phyloP scores from a whole-genome alignment of 1,140 invertebrate genomes.

The Babylonia areolata region DNA sequence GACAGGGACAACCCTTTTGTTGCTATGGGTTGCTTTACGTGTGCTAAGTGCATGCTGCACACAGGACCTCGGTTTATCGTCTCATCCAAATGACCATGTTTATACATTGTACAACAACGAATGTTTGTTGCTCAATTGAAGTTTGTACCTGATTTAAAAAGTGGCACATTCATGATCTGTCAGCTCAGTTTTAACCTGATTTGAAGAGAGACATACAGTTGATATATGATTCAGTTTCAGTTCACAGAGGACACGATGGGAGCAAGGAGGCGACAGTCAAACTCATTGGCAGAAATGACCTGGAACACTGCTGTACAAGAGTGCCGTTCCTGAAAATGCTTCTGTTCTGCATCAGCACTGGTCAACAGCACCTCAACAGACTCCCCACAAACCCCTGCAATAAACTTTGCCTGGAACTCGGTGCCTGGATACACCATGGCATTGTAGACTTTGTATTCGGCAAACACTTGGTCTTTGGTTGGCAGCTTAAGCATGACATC shows the following conservation, averaged over 20 bases:
- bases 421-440: slow-evolving; percentile 60
- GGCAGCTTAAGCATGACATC: slow-evolving; percentile 50
- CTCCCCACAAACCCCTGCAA: slow-evolving; percentile 55
- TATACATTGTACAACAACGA: too few relatives aligned
- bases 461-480: slow-evolving; percentile 58
- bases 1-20: too few relatives aligned
- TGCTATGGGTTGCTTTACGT: too few relatives aligned
- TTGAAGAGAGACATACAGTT: not conserved
- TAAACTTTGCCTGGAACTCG: slow-evolving; percentile 61
- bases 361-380: slow-evolving; percentile 58
- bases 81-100: too few relatives aligned
- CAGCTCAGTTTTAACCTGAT: not conserved
- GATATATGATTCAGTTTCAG: not conserved
- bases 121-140: too few relatives aligned
- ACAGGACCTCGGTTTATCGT: too few relatives aligned
- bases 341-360: slow-evolving; percentile 61
- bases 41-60: too few relatives aligned
- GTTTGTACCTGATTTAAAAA: too few relatives aligned
- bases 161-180: too few relatives aligned
- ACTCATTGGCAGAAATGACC: slow-evolving; percentile 59
- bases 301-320: slow-evolving; percentile 54
- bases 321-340: slow-evolving; percentile 58
- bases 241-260: slow-evolving; percentile 33
- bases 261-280: slow-evolving; percentile 43
- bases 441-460: slow-evolving; percentile 67